These are phyloP conservation scores for Motacilla alba DNA, from an alignment of 2,113 vertebrate genomes.

Conservation along the genomic window DNA sequence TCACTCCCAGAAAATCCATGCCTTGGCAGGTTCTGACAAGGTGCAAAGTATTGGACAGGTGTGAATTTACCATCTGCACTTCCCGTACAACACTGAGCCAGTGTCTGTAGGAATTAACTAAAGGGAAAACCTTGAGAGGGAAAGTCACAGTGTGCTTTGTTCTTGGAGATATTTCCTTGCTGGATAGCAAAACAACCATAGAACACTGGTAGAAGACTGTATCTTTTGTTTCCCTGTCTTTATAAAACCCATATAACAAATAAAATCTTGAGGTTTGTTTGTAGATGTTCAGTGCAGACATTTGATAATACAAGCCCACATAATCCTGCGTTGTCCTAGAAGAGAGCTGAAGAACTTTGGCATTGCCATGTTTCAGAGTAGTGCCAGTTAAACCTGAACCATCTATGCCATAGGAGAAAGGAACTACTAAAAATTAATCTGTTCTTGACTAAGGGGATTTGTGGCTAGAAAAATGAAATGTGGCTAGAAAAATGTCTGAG, in stretches of 20 bases:
- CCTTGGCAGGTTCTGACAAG: constrained; percentile 28
- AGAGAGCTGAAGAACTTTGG: neutral
- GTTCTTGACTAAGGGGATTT: neutral
- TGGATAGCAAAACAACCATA: neutral
- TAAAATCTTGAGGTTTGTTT: neutral
- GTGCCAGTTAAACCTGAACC: neutral
- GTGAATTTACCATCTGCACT: constrained; percentile 32
- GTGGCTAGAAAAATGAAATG: neutral
- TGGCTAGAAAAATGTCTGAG: neutral
- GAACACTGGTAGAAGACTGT: neutral
- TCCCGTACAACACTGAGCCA: neutral
- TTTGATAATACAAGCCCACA: neutral
- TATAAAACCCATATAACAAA: neutral
- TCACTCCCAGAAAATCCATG: constrained; percentile 1
- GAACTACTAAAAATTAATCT: neutral
- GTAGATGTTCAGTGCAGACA: neutral
- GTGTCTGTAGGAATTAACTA: constrained; percentile 10
- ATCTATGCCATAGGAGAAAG: neutral
- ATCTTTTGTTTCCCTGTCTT: neutral
- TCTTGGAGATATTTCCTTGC: neutral
- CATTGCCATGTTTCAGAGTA: neutral
- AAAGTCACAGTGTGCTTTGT: neutral
- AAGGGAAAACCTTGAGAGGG: neutral
- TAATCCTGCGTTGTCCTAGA: neutral
- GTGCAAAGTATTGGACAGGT: constrained; percentile 32